phyloP scores from a whole-genome alignment of 2,113 vertebrate species.

The Lepisosteus osseus region DNA sequence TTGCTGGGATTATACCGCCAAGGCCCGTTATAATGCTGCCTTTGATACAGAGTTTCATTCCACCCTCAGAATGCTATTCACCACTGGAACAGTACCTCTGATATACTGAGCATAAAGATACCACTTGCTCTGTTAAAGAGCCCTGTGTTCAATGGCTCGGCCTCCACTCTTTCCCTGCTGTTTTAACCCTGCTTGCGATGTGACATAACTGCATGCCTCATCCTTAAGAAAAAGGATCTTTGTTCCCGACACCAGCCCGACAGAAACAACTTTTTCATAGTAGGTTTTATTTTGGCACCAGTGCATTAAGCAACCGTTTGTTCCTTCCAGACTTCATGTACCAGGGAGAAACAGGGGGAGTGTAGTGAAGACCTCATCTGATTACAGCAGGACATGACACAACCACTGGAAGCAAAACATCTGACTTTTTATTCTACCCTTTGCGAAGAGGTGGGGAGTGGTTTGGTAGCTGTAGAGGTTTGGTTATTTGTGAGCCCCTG shows the following conservation, averaged over 20 bases:
- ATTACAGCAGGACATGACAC: no score
- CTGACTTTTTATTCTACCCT: no score
- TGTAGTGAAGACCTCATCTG: no score
- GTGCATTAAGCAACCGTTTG: no score
- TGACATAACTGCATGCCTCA: not conserved
- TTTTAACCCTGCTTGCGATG: constrained; percentile 7
- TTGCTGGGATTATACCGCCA: not conserved
- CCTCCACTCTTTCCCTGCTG: constrained; percentile 1
- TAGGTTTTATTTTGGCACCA: no score
- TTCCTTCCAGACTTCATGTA: no score
- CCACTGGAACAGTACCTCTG: not conserved
- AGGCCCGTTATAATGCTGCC: not conserved
- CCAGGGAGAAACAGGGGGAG: no score
- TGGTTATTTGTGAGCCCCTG: no score
- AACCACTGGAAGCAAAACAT: no score
- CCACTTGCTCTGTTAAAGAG: constrained; percentile 5
- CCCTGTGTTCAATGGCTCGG: not conserved
- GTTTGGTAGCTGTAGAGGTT: no score
- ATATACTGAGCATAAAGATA: not conserved
- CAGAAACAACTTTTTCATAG: not conserved
- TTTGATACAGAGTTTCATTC: not conserved
- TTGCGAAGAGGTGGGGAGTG: no score
- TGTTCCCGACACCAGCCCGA: not conserved
- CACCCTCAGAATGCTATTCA: not conserved
- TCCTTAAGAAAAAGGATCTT: not conserved